phyloP scores from a whole-genome alignment of 2,888 invertebrate species.

The Limnephilus lunatus region DNA sequence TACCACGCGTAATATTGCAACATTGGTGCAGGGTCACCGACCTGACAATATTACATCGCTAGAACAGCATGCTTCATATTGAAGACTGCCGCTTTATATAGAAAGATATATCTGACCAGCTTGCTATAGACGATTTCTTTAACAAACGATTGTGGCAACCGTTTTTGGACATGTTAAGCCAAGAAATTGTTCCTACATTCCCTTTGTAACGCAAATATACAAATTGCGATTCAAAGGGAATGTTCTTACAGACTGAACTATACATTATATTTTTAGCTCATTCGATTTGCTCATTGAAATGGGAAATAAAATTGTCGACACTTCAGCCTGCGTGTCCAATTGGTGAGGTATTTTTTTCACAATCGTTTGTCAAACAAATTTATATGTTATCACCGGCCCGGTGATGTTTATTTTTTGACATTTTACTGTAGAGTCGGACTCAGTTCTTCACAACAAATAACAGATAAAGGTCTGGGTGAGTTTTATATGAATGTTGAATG shows the following conservation, averaged over 20 bases:
- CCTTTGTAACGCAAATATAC: no score
- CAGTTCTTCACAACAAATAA: not conserved
- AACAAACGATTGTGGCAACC: not conserved
- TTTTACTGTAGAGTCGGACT: slow-evolving; percentile 10
- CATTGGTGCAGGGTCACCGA: not conserved
- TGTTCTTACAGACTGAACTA: not conserved
- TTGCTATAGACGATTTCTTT: not conserved
- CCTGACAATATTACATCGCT: not conserved
- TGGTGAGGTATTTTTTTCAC: not conserved
- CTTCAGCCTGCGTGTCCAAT: not conserved
- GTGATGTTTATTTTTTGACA: slow-evolving; percentile 25
- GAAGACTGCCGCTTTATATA: slow-evolving; percentile 33
- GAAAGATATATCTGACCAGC: slow-evolving; percentile 4
- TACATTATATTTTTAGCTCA: no score
- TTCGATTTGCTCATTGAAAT: not conserved
- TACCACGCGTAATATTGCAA: not conserved
- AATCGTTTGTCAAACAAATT: not conserved
- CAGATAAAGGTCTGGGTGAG: not conserved
- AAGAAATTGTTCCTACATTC: no score
- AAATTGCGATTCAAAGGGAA: not conserved
- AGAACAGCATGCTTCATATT: slow-evolving; percentile 31
- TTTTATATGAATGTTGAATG: slow-evolving; percentile 34
- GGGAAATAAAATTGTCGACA: not conserved
- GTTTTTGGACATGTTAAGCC: no score
- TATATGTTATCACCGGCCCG: not conserved